Conservation (phyloP, 1,140 invertebrate genomes). For the Tachypleus tridentatus region DNA sequence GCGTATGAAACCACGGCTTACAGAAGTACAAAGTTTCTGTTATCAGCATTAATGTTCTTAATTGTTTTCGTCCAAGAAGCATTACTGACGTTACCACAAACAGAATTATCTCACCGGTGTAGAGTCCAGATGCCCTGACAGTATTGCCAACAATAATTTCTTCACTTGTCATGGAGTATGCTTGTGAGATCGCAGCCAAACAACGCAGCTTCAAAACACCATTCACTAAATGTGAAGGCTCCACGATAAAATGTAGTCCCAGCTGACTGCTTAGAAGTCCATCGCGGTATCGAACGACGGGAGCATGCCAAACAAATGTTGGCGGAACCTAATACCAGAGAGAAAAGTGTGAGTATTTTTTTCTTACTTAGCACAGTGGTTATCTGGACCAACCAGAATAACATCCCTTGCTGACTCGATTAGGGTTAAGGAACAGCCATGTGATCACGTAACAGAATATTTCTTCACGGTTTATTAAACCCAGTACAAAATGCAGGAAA, state of each 20-base stretch:
- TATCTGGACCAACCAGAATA: no score
- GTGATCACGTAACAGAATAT: no score
- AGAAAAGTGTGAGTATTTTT: no score
- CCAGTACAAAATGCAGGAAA: no score
- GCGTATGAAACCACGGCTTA: background rate
- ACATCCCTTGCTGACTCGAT: no score
- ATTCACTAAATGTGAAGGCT: conserved; percentile 8
- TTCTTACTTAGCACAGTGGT: no score
- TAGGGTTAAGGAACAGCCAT: no score
- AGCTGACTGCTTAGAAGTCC: background rate
- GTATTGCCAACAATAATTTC: conserved; percentile 13
- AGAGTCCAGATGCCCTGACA: background rate
- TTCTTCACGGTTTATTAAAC: no score
- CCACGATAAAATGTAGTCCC: conserved; percentile 3
- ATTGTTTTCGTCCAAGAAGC: background rate
- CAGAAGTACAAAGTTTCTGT: background rate
- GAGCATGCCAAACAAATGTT: no score
- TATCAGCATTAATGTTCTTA: background rate
- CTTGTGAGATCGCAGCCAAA: conserved; percentile 12
- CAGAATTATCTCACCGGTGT: background rate
- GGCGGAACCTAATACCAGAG: no score
- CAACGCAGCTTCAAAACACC: conserved; percentile 12
- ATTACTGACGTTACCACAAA: background rate
- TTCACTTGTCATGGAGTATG: conserved; percentile 15
- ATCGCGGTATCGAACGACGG: background rate